Evolutionary conservation across 2,113 vertebrate species (phyloP).

Genomic region (Prionailurus viverrinus): DNA sequence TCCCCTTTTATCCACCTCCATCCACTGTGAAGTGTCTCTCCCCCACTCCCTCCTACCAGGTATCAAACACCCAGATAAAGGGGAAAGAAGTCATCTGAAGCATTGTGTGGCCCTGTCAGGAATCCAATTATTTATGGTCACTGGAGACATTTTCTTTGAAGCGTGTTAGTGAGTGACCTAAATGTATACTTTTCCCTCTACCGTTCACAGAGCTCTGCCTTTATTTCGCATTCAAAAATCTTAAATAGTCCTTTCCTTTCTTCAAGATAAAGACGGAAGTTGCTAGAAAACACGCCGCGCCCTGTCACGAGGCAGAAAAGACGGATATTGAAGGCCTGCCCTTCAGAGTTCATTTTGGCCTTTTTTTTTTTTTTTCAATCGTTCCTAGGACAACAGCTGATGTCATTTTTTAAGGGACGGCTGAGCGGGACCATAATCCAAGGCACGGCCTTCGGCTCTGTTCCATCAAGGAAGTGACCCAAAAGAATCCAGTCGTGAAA

Average conservation of each 20-base stretch:
- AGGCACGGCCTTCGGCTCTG: background rate
- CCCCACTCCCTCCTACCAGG: slow-evolving; percentile 47
- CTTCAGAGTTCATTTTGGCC: background rate
- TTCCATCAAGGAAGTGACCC: background rate
- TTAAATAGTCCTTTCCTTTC: background rate
- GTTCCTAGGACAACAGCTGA: background rate
- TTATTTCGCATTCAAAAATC: background rate
- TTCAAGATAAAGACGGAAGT: background rate
- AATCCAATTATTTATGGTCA: slow-evolving; percentile 81
- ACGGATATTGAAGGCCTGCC: background rate
- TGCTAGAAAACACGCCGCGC: background rate
- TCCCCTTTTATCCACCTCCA: slow-evolving; percentile 64
- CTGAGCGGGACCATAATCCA: background rate
- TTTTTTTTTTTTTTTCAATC: background rate
- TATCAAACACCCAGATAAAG: slow-evolving; percentile 72
- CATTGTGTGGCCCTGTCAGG: slow-evolving; percentile 62
- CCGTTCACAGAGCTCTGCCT: background rate
- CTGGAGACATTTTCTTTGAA: slow-evolving; percentile 66
- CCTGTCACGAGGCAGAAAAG: background rate
- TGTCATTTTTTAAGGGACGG: background rate
- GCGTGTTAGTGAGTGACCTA: slow-evolving; percentile 69
- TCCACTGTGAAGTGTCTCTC: background rate
- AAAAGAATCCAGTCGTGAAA: background rate
- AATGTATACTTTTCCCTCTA: slow-evolving; percentile 50
- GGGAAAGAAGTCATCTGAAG: slow-evolving; percentile 68